Evolutionary conservation across 1,140 invertebrate species (phyloP), one percentile per base, ranked within the genome.

Genomic region (Heterodera schachtii): DNA sequence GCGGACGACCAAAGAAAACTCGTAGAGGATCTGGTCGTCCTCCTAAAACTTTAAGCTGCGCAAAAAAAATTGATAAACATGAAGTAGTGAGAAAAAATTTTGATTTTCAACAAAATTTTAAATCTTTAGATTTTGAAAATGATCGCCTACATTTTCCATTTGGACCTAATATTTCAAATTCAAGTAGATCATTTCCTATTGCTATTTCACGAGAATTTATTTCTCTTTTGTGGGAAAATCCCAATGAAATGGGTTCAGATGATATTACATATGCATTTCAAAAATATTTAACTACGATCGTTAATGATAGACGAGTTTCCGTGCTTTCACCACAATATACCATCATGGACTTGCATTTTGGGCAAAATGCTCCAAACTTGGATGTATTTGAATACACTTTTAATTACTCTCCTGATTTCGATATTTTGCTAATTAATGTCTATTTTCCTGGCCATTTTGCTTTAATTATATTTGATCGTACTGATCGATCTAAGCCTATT

Each of bases 381-480:
- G 8, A 8, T 71, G 31, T 16, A 43, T 9, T 71, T 43, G 69
- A 71, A 9, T 9, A 71, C 16, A 9, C 7, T 71, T 71, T 71
- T 71, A 71, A 71, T 71, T 71, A 71, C 16, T 71, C 69, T 9
- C 31, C 44, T 16, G 69, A 71, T 16, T 71, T 9, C 16, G 69
- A 71, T 16, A 71, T 71, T 9, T 16, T 71, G 16, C 16, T 71
- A 41, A 71, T 71, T 7, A 41, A 11, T 46, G 44, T 71, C 7
- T 71, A 9, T 16, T 71, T 71, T 16, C 69, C 69, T 9, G 69
- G 69, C 8, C 69, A 71, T 71, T 71, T 71, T 71, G n/a, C n/a
- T n/a, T n/a, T n/a, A n/a, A n/a, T n/a, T n/a, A n/a, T n/a, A n/a
- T n/a, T n/a, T n/a, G n/a, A 71, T 46, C 7, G 69, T 9, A 43